These are phyloP conservation scores for Anarrhichthys ocellatus DNA, from an alignment of 2,113 vertebrate species.

Conservation along the genomic window DNA sequence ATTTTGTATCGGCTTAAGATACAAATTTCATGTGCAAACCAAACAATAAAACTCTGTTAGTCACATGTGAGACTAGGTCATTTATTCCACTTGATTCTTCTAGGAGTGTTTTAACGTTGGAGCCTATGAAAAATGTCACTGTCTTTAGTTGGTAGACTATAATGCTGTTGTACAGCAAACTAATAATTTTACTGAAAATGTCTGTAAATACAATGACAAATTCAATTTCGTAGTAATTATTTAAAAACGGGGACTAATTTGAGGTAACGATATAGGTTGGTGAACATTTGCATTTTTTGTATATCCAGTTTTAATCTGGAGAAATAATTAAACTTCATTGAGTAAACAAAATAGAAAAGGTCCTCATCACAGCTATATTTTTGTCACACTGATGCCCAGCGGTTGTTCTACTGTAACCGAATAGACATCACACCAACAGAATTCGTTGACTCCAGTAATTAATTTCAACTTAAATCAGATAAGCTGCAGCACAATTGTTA, in stretches of 20 bases:
- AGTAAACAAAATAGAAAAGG: neutral
- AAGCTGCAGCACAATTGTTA: neutral
- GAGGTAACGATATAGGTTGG: too few species aligned
- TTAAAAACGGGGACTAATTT: too few species aligned
- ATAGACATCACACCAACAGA: neutral
- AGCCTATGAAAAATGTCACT: neutral
- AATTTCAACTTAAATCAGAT: neutral
- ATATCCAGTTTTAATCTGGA: too few species aligned
- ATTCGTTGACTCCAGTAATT: neutral
- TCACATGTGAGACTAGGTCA: neutral
- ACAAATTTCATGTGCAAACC: neutral
- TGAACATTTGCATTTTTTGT: too few species aligned
- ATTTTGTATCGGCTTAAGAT: neutral
- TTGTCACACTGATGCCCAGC: neutral
- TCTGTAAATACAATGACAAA: neutral
- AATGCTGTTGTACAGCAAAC: neutral
- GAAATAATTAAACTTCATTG: neutral
- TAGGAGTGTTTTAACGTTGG: neutral
- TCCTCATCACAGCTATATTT: neutral
- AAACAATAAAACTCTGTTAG: neutral
- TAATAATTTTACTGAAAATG: neutral
- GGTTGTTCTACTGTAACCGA: neutral
- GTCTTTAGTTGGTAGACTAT: neutral
- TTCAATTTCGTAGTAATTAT: too few species aligned
- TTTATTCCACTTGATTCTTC: neutral